Percentiles rank a stretch among this genome's conserved stretches.
Evolutionary conservation across 2,888 invertebrate genomes (phyloP).

Genomic region (Orthosia incerta): DNA sequence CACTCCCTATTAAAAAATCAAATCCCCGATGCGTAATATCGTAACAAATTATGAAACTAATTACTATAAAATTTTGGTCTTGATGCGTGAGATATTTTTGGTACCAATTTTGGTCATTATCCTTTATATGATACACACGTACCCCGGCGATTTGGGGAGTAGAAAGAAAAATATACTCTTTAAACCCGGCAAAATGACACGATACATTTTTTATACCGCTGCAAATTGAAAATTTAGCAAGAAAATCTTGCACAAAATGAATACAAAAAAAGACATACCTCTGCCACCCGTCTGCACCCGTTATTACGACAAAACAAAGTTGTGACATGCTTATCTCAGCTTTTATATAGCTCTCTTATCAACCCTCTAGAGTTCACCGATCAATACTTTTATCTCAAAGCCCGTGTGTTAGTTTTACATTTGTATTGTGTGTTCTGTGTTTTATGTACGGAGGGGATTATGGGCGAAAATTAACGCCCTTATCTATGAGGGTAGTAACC

Average conservation of each 20-base stretch:
- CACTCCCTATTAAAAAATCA: too few species aligned
- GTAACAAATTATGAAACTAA: too few species aligned
- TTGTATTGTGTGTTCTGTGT: slow-evolving; percentile 26
- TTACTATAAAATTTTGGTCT: too few species aligned
- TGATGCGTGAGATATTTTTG: too few species aligned
- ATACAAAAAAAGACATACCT: slow-evolving; percentile 55
- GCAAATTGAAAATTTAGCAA: not conserved
- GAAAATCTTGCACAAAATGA: not conserved
- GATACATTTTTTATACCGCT: not conserved
- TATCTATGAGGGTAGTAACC: slow-evolving; percentile 39
- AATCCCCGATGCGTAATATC: too few species aligned
- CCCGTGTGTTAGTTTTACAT: slow-evolving; percentile 33
- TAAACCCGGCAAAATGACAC: not conserved
- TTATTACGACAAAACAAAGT: slow-evolving; percentile 75
- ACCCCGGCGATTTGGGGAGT: too few species aligned
- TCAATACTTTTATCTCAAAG: slow-evolving; percentile 85
- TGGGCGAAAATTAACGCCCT: slow-evolving; percentile 10
- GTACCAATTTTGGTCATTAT: too few species aligned
- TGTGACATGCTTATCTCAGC: slow-evolving; percentile 70
- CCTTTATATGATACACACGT: too few species aligned
- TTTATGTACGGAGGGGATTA: slow-evolving; percentile 32
- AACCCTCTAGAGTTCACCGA: slow-evolving; percentile 68
- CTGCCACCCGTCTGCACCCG: slow-evolving; percentile 43
- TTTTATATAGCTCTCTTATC: slow-evolving; percentile 81
- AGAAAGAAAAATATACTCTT: not conserved